Evolutionary conservation across 2,888 invertebrate species (phyloP), one percentile per base, ranked within the genome.

Genomic region (Thumatha senex): DNA sequence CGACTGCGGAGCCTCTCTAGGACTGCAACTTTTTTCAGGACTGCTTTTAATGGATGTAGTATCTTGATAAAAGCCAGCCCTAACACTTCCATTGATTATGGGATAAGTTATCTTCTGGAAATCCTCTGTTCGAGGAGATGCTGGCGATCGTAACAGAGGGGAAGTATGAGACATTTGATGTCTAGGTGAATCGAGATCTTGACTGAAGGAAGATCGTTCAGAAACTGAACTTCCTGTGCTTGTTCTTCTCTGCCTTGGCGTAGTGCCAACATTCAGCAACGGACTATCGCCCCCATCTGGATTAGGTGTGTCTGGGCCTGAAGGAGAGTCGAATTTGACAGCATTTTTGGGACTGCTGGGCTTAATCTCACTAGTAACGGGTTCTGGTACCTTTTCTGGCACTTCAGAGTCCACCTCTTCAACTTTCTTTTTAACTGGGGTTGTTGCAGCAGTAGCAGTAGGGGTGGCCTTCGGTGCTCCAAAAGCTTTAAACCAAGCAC

Each of bases 401-500:
- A 82, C 84, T 2, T 93, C 91, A 18, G 82, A 35, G 7, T 44
- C 44, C 9, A 45, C 74, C 18, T 93, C 92, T 11, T 94, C 94
- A 0, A 85, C 74, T 77, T 95, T 96, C 76, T 95, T 96, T 41
- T 92, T 92, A 13, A 51, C 29, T 0, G 77, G 67, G 7, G 82
- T 66, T 9, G 92, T 78, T 54, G 92, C 86, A 1, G 93, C 89
- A 0, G 78, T 67, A 8, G 82, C 67, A 9, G 92, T 87, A 5
- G 18, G 18, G 1, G 93, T 89, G 55, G 92, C 93, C 84, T 97
- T 97, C 0, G 97, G 97, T 0, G 96, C 96, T 9, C 97, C 97
- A 77, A 98, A 97, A 0, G 97, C 97, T 84, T 97, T 97, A 58
- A 97, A 96, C 97, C 97, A 98, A 29, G 97, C 97, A 76, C 96